Conservation (phyloP, 2,888 invertebrate genomes). For the Rotaria magnacalcarata region DNA sequence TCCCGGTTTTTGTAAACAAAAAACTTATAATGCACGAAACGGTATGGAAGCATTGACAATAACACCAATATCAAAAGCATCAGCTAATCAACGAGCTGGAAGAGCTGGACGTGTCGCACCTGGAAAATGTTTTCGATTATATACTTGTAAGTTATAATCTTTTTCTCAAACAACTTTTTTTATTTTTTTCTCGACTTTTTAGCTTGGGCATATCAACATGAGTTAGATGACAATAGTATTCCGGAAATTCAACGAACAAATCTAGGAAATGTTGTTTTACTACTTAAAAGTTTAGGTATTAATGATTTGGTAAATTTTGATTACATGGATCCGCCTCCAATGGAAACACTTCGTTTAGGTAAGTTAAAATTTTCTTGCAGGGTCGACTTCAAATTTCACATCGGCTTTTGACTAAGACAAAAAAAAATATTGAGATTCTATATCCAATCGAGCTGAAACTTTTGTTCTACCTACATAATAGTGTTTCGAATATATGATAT, state of each 20-base stretch:
- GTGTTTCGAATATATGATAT: no score
- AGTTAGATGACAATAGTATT: conserved; percentile 92
- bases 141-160: conserved; percentile 64
- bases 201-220: conserved; percentile 95
- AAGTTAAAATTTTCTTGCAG: neutral
- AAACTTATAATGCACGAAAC: conserved; percentile 90
- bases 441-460: no score
- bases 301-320: conserved; percentile 96
- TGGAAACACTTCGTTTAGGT: conserved; percentile 52
- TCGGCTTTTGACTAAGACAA: no score
- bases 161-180: neutral
- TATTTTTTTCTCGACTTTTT: neutral
- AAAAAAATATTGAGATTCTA: no score
- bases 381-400: no score
- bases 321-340: conserved; percentile 88
- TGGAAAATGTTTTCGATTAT: conserved; percentile 94
- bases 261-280: conserved; percentile 89
- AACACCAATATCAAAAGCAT: conserved; percentile 90
- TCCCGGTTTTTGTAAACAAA: conserved; percentile 98
- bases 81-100: conserved; percentile 93
- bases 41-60: conserved; percentile 98
- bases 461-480: no score
- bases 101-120: conserved; percentile 84
- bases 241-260: conserved; percentile 98
- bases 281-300: conserved; percentile 90